Evolutionary conservation across 35 echinoderm and acorn worm genomes (phyloP).

Genomic region (Nesometra sesokonis): DNA sequence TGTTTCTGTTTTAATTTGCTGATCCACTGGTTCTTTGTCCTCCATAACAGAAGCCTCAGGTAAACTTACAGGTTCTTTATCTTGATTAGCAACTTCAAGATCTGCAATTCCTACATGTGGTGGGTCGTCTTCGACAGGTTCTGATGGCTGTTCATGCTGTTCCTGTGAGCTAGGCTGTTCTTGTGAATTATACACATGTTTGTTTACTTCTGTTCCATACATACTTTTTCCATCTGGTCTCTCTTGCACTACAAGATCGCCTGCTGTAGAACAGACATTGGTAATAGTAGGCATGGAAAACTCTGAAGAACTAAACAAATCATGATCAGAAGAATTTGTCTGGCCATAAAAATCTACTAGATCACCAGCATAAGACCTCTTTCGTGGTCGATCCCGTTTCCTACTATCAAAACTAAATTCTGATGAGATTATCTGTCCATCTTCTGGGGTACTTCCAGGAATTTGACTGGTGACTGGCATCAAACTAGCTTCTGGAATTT

Average conservation of each 20-base stretch:
- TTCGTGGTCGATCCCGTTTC: not conserved
- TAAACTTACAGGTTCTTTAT: not conserved
- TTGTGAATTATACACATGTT: not conserved
- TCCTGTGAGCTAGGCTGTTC: not conserved
- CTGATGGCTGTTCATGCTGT: not conserved
- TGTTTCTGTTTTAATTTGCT: not conserved
- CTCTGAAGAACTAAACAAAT: not conserved
- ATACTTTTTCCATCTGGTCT: not conserved
- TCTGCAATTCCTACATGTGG: not conserved
- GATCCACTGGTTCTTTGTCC: not conserved
- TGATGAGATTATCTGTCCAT: not conserved
- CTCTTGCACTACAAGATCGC: not conserved
- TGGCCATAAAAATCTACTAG: not conserved
- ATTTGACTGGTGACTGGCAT: conserved; percentile 32
- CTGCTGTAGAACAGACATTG: not conserved
- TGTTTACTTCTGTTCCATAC: not conserved
- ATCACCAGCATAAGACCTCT: not conserved
- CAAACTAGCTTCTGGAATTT: conserved; percentile 57
- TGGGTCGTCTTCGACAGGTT: not conserved
- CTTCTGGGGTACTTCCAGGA: not conserved
- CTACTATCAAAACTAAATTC: not conserved
- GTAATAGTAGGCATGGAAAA: not conserved
- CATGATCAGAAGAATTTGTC: not conserved
- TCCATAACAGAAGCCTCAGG: not conserved
- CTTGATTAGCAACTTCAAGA: not conserved